Evolutionary conservation across 2,797 vertebrate genomes (phyloP).

Genomic region (Euphonia xanthogaster): DNA sequence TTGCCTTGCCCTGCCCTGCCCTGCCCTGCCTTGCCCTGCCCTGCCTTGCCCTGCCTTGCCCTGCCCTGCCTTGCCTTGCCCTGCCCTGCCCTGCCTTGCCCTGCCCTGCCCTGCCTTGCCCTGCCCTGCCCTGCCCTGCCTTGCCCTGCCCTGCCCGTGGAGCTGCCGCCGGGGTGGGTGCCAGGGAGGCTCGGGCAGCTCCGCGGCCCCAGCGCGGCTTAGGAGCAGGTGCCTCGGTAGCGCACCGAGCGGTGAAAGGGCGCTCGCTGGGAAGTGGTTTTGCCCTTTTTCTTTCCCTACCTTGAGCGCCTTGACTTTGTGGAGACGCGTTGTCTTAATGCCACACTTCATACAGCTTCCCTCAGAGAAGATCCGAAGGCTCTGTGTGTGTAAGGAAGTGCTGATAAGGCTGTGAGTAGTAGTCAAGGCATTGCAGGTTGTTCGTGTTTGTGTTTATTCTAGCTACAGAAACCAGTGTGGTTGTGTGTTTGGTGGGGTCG

Average conservation of each 20-base stretch:
- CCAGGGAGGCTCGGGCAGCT: accelerated
- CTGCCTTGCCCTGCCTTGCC: no score
- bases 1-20: no score
- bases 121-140: no score
- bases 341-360: accelerated
- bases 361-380: no score
- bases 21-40: no score
- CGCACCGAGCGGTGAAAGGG: accelerated
- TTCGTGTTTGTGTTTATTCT: accelerated
- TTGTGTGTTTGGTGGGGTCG: not conserved
- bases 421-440: accelerated
- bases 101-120: no score
- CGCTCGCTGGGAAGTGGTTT: accelerated
- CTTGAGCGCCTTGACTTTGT: not conserved
- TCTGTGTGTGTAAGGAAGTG: no score
- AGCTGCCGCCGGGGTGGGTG: not conserved
- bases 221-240: not conserved
- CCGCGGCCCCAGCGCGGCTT: not conserved
- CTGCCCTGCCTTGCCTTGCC: no score
- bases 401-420: not conserved
- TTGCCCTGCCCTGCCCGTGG: no score
- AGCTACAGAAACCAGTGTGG: accelerated
- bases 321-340: no score
- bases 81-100: no score
- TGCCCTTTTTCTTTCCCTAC: not conserved